These are phyloP conservation scores for Glossosoma conforme DNA, from an alignment of 1,140 invertebrate species.

Conservation along the genomic window DNA sequence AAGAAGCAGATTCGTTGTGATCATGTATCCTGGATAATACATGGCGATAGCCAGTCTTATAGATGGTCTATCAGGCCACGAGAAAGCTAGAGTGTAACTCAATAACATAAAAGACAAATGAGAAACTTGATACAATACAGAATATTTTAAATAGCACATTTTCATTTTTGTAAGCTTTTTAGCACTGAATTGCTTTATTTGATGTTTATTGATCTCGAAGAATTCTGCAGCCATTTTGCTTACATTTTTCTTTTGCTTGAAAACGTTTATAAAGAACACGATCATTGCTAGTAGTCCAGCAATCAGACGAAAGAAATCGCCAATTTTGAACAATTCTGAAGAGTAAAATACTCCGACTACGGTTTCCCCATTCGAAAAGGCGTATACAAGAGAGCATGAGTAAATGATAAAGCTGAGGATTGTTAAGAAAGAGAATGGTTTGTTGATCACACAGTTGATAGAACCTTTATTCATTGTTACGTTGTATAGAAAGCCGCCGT, in stretches of 20 bases:
- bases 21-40: no score
- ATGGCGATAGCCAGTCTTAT: no score
- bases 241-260: not conserved
- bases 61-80: no score
- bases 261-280: not conserved
- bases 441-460: not conserved
- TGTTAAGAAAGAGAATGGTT: not conserved
- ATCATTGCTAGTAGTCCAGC: not conserved
- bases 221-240: not conserved
- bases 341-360: not conserved
- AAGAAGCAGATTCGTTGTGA: not conserved
- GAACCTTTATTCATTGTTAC: not conserved
- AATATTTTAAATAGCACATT: no score
- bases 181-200: not conserved
- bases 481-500: not conserved
- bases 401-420: not conserved
- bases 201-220: not conserved
- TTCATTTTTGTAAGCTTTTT: not conserved
- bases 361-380: not conserved
- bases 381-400: not conserved
- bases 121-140: no score
- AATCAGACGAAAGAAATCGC: conserved; percentile 1
- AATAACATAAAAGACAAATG: no score
- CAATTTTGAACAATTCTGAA: not conserved
- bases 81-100: no score